These are phyloP conservation scores for Chrysolina haemoptera DNA, from an alignment of 2,888 invertebrate species.

Conservation along the genomic window DNA sequence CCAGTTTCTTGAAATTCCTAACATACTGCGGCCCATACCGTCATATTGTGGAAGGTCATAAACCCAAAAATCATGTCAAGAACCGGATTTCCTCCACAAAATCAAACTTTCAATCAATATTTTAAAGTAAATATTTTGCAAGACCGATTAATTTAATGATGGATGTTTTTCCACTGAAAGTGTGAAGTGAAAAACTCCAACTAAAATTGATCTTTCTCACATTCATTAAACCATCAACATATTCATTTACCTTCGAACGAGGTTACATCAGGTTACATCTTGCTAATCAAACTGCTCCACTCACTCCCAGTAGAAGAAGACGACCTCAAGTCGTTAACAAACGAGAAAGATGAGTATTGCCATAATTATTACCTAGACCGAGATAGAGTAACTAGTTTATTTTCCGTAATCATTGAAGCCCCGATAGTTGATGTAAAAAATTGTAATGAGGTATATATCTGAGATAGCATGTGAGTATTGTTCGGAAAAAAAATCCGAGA, in stretches of 20 bases:
- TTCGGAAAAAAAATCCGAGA: background rate
- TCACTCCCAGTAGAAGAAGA: conserved; percentile 45
- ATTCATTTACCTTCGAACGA: too few relatives aligned
- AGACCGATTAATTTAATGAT: too few relatives aligned
- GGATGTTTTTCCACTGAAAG: too few relatives aligned
- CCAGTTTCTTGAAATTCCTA: too few relatives aligned
- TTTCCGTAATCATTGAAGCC: conserved; percentile 50
- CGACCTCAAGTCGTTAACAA: conserved; percentile 52
- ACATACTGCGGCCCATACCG: too few relatives aligned
- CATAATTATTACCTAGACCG: conserved; percentile 52
- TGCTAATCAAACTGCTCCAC: conserved; percentile 9
- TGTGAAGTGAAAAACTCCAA: too few relatives aligned
- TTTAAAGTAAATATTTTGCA: too few relatives aligned
- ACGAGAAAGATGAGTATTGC: conserved; percentile 53
- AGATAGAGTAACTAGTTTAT: conserved; percentile 49
- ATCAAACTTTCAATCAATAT: too few relatives aligned
- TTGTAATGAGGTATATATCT: conserved; percentile 39
- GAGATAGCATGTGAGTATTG: conserved; percentile 17
- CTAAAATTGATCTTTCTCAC: too few relatives aligned
- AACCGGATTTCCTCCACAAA: too few relatives aligned
- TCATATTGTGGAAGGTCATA: too few relatives aligned
- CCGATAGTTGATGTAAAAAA: conserved; percentile 43
- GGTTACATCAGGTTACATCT: background rate
- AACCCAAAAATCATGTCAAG: too few relatives aligned
- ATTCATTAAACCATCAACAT: background rate